Evolutionary conservation across 2,797 vertebrate genomes (phyloP).

Genomic region (Centropyge bicolor): DNA sequence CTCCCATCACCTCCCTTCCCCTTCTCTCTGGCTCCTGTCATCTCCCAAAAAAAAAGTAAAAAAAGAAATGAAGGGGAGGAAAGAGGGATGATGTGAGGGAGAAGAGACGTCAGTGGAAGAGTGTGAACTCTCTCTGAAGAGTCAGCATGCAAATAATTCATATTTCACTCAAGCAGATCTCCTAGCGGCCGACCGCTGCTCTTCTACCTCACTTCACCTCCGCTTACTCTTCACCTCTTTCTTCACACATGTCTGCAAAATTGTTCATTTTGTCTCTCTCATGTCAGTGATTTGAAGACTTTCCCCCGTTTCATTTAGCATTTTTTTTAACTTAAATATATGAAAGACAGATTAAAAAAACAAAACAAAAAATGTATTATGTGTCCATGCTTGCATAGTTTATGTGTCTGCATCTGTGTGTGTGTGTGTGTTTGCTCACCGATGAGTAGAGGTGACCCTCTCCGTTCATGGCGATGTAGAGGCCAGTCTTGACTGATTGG

Average conservation of each 20-base stretch:
- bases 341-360: not conserved
- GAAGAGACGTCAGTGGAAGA: constrained; percentile 50
- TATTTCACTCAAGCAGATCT: constrained; percentile 61
- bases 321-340: not conserved
- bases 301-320: not conserved
- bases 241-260: constrained; percentile 8
- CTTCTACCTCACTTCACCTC: constrained; percentile 39
- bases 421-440: constrained; percentile 83
- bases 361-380: not conserved
- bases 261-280: not conserved
- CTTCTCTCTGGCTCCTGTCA: constrained; percentile 45
- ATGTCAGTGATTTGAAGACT: not conserved
- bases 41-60: constrained; percentile 34
- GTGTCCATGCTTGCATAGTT: not conserved
- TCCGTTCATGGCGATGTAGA: constrained; percentile 98
- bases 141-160: constrained; percentile 76
- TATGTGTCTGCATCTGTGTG: constrained; percentile 7
- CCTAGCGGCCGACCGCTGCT: constrained; percentile 30
- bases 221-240: constrained; percentile 29
- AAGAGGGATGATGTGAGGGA: constrained; percentile 51
- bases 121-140: constrained; percentile 70
- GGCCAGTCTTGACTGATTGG: constrained; percentile 97
- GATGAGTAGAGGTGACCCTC: constrained; percentile 99
- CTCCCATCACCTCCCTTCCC: constrained; percentile 17
- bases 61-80: constrained; percentile 34